Evolutionary conservation across 1,140 invertebrate genomes (phyloP), one percentile per base, ranked within the genome.

Genomic region (Drosophila insularis): DNA sequence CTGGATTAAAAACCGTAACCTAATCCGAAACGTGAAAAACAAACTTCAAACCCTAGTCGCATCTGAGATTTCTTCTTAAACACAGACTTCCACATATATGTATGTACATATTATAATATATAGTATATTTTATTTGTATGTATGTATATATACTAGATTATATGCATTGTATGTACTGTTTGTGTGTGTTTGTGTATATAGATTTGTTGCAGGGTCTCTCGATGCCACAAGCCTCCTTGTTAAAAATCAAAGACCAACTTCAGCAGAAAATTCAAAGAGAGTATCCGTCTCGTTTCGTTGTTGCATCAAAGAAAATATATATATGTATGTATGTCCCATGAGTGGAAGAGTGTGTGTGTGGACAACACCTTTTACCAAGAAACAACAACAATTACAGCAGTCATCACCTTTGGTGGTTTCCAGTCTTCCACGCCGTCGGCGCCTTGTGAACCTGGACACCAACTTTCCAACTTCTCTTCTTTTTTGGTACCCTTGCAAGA

Each of bases 341-440:
- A 31, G 54, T 67, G 58, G 31, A 10, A 56, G 55, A 37, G 61
- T 65, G 54, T 71, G 54, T 76, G 63, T 81, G 68, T 86, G 56
- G 56, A 79, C 82, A 86, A 87, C 82, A 86, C 82, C 82, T 86
- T 87, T 86, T 86, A 86, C 82, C 79, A 80, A 86, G 82, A 86
- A 86, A 86, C 74, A 86, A 85, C 81, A 85, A 87, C 82, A 80
- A 86, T 86, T 86, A 86, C 82, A 87, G 82, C 82, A 86, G 82
- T 86, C 82, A 86, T 82, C 82, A 86, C 82, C 82, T 86, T 86
- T 86, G 82, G 82, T 87, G 82, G 82, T 87, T 86, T 87, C 46
- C 71, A 81, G 68, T 67, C 61, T 68, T 37, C 63, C 59, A 53
- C 66, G 40, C 56, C 70, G 82, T 78, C 82, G 82, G 84, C 82